Evolutionary conservation across 64 coral and sea anemone species (phyloP).

Genomic region (Dendrophyllia cribrosa): DNA sequence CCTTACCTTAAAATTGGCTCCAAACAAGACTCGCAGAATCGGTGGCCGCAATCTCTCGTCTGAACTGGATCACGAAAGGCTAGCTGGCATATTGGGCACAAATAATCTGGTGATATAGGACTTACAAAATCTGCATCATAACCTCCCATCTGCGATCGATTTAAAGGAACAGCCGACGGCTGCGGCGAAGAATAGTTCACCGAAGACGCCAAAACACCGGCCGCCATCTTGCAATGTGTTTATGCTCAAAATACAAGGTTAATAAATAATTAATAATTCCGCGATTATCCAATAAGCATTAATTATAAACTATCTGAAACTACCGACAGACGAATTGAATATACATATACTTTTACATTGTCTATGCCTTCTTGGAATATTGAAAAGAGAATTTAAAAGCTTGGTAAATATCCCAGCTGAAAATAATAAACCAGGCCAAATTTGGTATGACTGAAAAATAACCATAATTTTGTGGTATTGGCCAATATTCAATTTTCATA

Average conservation of each 20-base stretch:
- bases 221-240: constrained; percentile 68
- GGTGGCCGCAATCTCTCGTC: constrained; percentile 97
- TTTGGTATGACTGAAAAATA: neutral
- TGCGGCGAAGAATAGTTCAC: constrained; percentile 32
- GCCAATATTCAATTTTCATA: neutral
- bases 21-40: constrained; percentile 95
- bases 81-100: constrained; percentile 98
- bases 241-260: constrained; percentile 54
- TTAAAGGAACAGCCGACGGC: constrained; percentile 33
- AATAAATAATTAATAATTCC: constrained; percentile 74
- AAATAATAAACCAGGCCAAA: neutral
- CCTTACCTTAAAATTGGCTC: constrained; percentile 96
- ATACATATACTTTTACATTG: too few relatives aligned
- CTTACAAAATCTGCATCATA: constrained; percentile 96
- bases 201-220: constrained; percentile 6
- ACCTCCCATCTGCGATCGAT: constrained; percentile 78
- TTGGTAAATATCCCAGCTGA: neutral
- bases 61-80: constrained; percentile 98
- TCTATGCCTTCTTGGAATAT: too few relatives aligned
- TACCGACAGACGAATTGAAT: too few relatives aligned
- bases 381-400: neutral
- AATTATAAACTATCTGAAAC: neutral
- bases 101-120: constrained; percentile 85
- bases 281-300: constrained; percentile 1
- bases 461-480: too few relatives aligned